phyloP scores from a whole-genome alignment of 2,888 invertebrate species.

The Arge pagana region DNA sequence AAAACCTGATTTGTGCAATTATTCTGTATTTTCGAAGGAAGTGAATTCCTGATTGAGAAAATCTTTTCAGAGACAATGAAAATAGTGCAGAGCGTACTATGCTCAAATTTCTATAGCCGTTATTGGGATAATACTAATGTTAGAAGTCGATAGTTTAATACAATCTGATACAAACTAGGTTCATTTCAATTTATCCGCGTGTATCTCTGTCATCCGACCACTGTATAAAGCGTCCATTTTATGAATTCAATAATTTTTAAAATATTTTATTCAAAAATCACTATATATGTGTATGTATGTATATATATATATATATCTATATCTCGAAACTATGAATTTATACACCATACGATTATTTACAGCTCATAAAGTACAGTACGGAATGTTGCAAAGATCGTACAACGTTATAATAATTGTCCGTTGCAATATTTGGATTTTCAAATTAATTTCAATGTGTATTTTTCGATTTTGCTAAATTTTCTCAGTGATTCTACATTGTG shows the following conservation, averaged over 20 bases:
- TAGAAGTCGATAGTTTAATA: too few species aligned
- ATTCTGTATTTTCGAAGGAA: too few species aligned
- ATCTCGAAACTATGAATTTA: constrained; percentile 38
- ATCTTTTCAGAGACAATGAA: too few species aligned
- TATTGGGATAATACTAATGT: too few species aligned
- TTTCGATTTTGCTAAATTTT: constrained; percentile 3
- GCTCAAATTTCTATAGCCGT: too few species aligned
- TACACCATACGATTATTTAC: constrained; percentile 44
- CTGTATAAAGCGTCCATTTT: constrained; percentile 26
- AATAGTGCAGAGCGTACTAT: too few species aligned
- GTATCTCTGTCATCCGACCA: constrained; percentile 20
- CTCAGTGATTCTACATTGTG: not conserved
- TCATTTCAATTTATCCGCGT: constrained; percentile 12
- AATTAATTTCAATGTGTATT: not conserved
- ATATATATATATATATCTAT: constrained; percentile 32
- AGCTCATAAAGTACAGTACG: constrained; percentile 49
- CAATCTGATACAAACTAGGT: too few species aligned
- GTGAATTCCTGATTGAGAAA: too few species aligned
- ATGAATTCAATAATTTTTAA: constrained; percentile 24
- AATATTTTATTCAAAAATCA: constrained; percentile 34
- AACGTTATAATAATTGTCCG: constrained; percentile 2
- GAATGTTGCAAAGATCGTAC: constrained; percentile 39
- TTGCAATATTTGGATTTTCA: not conserved
- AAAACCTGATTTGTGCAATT: too few species aligned
- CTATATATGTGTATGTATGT: too few species aligned